These are phyloP conservation scores for Dendroctonus valens DNA, from an alignment of 1,140 invertebrate genomes.

Conservation along the genomic window DNA sequence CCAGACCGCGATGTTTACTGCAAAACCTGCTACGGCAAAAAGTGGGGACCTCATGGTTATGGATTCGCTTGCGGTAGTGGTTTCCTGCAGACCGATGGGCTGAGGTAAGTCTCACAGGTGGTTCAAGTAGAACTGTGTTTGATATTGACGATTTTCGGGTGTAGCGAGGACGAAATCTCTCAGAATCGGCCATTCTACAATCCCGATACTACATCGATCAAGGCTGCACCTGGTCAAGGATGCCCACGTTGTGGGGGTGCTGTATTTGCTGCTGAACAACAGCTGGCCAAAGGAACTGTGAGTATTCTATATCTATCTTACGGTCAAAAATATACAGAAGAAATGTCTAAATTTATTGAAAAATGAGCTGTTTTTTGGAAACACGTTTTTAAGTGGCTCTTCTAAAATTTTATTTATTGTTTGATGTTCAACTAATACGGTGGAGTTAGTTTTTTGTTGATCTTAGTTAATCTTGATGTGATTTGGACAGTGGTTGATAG, in stretches of 20 bases:
- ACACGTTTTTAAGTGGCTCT: too few species aligned
- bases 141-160: conserved; percentile 1
- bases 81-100: conserved; percentile 84
- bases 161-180: conserved; percentile 81
- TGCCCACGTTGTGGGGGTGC: conserved; percentile 89
- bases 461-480: too few species aligned
- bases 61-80: conserved; percentile 94
- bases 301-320: conserved; percentile 46
- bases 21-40: conserved; percentile 88
- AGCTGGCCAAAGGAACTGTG: conserved; percentile 85
- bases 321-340: too few species aligned
- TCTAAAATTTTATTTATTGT: too few species aligned
- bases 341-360: too few species aligned
- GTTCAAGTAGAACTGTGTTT: neutral
- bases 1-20: conserved; percentile 90
- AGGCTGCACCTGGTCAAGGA: conserved; percentile 81
- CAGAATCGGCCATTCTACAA: conserved; percentile 72
- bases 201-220: conserved; percentile 84
- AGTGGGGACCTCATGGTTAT: conserved; percentile 92
- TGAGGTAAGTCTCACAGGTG: conserved; percentile 64
- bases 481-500: too few species aligned
- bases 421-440: too few species aligned
- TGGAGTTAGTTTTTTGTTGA: too few species aligned
- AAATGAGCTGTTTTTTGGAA: too few species aligned
- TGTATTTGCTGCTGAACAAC: conserved; percentile 93